Conservation (phyloP, 2,888 invertebrate genomes). For the Mesorhabditis spiculigera region DNA sequence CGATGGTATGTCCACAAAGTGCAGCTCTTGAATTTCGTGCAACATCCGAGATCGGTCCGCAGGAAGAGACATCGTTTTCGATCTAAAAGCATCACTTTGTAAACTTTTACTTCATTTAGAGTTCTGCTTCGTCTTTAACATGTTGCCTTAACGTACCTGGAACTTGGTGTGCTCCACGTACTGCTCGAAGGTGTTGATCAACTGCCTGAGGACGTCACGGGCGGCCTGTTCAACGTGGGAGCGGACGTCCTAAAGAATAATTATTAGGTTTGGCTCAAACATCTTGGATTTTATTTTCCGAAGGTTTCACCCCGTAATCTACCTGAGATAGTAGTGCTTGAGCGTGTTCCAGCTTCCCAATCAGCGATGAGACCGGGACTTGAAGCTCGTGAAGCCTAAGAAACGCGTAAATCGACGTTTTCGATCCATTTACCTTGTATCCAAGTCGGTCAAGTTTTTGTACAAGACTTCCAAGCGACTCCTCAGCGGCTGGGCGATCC, state of each 20-base stretch:
- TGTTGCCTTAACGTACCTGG: constrained; percentile 18
- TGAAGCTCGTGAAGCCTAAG: constrained; percentile 32
- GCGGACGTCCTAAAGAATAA: constrained; percentile 27
- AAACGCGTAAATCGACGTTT: background rate
- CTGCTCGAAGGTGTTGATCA: constrained; percentile 29
- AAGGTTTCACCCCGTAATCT: constrained; percentile 8
- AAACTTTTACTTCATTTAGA: background rate
- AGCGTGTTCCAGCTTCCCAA: constrained; percentile 43
- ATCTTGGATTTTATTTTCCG: constrained; percentile 17
- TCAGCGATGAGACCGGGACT: constrained; percentile 37
- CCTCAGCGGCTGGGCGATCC: constrained; percentile 33
- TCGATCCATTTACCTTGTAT: constrained; percentile 20
- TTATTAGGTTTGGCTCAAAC: constrained; percentile 12
- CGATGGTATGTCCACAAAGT: constrained; percentile 45
- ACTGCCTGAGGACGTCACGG: constrained; percentile 33
- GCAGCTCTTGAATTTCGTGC: constrained; percentile 39
- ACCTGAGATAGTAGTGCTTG: constrained; percentile 31
- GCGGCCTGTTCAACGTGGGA: constrained; percentile 37
- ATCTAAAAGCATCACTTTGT: constrained; percentile 24
- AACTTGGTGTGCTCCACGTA: constrained; percentile 35
- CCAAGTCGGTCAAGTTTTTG: constrained; percentile 30
- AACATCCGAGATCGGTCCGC: constrained; percentile 45
- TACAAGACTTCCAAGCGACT: constrained; percentile 24
- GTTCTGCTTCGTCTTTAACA: background rate
- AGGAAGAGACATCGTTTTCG: constrained; percentile 46